Base-by-base conservation (phyloP, 2,113 vertebrate genomes). In the Deroptyus accipitrinus region DNA sequence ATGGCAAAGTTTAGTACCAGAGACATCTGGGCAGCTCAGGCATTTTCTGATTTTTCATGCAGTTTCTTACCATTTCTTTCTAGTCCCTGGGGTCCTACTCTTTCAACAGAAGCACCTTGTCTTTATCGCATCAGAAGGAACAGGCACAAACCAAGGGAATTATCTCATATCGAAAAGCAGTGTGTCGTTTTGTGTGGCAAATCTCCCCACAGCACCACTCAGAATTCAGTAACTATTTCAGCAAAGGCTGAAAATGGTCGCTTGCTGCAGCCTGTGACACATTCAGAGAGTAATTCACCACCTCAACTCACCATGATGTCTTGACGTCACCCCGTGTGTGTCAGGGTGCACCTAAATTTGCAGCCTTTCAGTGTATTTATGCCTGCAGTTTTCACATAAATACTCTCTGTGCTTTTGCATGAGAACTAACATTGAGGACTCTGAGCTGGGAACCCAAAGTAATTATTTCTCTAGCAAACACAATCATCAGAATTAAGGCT, bases 241-340 rank as follows among this genome's bases (percentile, higher is more conserved):
- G 64, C 42, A 59, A 39, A 46, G 66, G 37, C 30, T 68, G 24
- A 17, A 84, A 54, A 19, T 1, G 15, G 11, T 35, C 52, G 11
- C 18, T 52, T 67, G 18, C 33, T 73, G 68, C 48, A 48, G 41
- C 11, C 69, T 57, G 33, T 41, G 69, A 17, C 39, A n/a, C 14
- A 19, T 68, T 63, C 52, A 8, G 30, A 49, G 37, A 44, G 35
- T 35, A 88, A 22, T 19, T 67, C 37, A 8, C 15, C 4, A 1
- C 37, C n/a, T 7, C 4, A 25, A 28, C 33, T 33, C 41, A 5
- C 35, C 30, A 17, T 1, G 0, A 3, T 3, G 6, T 8, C 14
- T 24, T 52, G 37, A 23, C 19, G 31, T 66, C 41, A 55, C 62
- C 1, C 0, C 30, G 19, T 28, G 14, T 37, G 16, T 54, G 28